Conservation (phyloP, 2,113 vertebrate genomes). For the Alectura lathami region DNA sequence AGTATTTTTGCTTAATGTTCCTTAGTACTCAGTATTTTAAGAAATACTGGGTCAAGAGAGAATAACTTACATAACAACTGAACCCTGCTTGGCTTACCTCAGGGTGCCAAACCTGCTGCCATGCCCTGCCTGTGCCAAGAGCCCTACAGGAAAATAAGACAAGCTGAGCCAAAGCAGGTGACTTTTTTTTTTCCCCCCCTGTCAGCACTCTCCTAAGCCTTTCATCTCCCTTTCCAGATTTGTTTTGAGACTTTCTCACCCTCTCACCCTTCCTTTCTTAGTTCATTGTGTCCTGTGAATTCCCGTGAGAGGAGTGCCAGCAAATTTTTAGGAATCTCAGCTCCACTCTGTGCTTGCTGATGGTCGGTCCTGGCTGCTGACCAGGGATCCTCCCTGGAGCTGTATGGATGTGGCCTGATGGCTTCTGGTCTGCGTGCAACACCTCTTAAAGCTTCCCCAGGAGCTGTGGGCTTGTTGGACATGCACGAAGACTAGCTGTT, state of each 20-base stretch:
- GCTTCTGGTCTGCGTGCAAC: not conserved
- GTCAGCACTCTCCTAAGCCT: not conserved
- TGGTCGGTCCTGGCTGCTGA: not conserved
- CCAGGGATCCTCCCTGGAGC: not conserved
- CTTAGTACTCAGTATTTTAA: not conserved
- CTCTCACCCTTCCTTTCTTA: not conserved
- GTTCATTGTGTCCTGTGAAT: not conserved
- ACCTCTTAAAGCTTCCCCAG: not conserved
- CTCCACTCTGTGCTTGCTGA: not conserved
- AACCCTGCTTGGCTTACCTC: not conserved
- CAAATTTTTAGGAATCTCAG: not conserved
- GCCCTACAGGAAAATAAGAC: not conserved
- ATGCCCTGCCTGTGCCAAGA: not conserved
- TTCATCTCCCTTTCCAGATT: not conserved
- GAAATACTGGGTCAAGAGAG: not conserved
- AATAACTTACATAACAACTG: not conserved
- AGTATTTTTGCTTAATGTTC: constrained; percentile 9
- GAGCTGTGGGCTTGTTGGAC: not conserved
- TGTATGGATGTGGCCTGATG: not conserved
- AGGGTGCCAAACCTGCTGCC: not conserved
- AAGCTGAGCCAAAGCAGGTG: not conserved
- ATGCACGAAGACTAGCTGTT: not conserved
- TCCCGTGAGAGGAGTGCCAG: not conserved
- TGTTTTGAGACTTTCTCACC: not conserved
- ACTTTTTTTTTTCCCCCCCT: not conserved